Evolutionary conservation across 2,888 invertebrate genomes (phyloP), one percentile per base, ranked within the genome.

Genomic region (Caenorhabditis wallacei): DNA sequence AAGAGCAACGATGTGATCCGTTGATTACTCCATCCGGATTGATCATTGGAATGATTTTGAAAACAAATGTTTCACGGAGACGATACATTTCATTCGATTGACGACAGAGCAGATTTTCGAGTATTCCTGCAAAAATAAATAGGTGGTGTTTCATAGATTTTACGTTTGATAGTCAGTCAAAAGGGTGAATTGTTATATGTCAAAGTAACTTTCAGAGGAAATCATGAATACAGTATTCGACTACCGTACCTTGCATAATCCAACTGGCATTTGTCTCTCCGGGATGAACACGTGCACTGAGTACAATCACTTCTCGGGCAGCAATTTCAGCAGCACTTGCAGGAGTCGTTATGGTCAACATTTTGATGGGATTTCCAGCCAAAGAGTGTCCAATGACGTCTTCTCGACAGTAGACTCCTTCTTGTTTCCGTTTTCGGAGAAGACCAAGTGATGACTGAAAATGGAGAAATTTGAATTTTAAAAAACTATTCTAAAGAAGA

Each of bases 261-360:
- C 96, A 96, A 0, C 95, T 95, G 8, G 96, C 94, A 92, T 96
- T 96, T 92, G 95, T 95, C 93, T 96, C 96, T 0, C 96, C 96
- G 0, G 96, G 96, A 93, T 96, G 96, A 10, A 96, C 96, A 85
- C 96, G 94, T 0, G 95, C 94, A 10, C 95, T 95, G 64, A 96
- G 93, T 91, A 96, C 95, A 85, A 96, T 92, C 80, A 90, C 80
- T 37, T 84, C 82, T 10, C 90, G 79, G 0, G 78, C 53, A 0
- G 66, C 92, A 8, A 93, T 26, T 91, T 92, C 84, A 88, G 86
- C 84, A 35, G 84, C 84, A 68, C 90, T 69, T 22, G 85, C 88
- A 0, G 85, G 64, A 5, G 93, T 92, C 1, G 96, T 95, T 71
- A 96, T 94, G 2, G 96, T 96, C 24, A 96, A 92, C 61, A 96